These are phyloP conservation scores for Scortum barcoo DNA, from an alignment of 2,113 vertebrate species.

Conservation along the genomic window DNA sequence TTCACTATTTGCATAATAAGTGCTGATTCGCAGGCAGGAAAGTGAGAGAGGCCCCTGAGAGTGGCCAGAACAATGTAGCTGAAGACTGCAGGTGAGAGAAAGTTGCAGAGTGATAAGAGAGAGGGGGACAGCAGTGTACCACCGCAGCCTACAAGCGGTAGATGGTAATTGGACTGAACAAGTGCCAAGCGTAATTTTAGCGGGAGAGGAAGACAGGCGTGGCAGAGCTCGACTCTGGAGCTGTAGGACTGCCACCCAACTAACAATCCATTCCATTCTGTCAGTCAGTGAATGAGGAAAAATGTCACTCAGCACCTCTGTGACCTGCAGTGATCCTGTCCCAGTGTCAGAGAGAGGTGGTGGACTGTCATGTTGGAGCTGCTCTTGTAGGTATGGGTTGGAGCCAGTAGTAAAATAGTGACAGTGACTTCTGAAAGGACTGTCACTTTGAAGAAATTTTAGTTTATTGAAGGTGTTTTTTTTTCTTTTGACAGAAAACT, in stretches of 20 bases:
- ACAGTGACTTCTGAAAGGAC: not conserved
- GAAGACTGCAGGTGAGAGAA: constrained; percentile 39
- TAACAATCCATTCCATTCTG: constrained; percentile 58
- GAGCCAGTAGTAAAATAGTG: not conserved
- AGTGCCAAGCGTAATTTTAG: constrained; percentile 63
- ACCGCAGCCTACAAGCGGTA: constrained; percentile 14
- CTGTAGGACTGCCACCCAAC: constrained; percentile 23
- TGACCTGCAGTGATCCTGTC: constrained; percentile 17
- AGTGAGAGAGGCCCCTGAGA: constrained; percentile 3
- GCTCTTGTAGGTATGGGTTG: not conserved
- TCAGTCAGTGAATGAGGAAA: constrained; percentile 36
- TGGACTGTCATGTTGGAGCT: not conserved
- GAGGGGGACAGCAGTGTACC: not conserved
- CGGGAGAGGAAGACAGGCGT: constrained; percentile 27
- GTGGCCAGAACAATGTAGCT: constrained; percentile 8
- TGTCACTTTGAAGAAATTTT: not conserved
- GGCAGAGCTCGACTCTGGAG: not conserved
- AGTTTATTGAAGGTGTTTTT: not conserved
- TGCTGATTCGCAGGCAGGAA: not conserved
- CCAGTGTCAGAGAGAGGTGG: constrained; percentile 7
- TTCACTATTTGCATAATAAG: constrained; percentile 52
- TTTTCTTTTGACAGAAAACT: not conserved
- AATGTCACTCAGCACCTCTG: constrained; percentile 33
- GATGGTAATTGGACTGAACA: constrained; percentile 73
- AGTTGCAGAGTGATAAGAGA: not conserved